Base-by-base conservation (phyloP, 2,888 invertebrate species). In the Drosophila seclusa region DNA sequence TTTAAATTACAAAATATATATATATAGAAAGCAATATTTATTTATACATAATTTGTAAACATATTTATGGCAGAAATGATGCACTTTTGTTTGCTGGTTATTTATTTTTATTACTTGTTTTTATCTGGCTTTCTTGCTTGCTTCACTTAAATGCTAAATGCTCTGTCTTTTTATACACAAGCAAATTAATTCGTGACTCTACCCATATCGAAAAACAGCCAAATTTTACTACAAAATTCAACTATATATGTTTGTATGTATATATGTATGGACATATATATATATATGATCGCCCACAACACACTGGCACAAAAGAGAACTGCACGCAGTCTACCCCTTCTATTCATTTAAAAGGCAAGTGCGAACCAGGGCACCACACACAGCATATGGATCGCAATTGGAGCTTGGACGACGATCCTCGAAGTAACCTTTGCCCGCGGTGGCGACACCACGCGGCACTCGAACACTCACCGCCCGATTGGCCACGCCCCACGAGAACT, bases 341-440 rank as follows among this genome's bases (percentile, higher is more conserved):
- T 81, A 89, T 60, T 89, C 90, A 31, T 92, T 89, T 52, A 92
- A 65, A 38, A 92, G 82, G 71, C 92, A 92, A 21, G 93, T 92
- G 54, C 96, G 96, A 13, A 96, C 94, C 24, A 96, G 92, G 29
- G 95, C 95, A 78, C 96, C 94, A 73, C 95, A 94, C 1, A 96
- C 96, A 8, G 94, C 92, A 90, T 95, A 97, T 0, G 96, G 96
- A 92, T 96, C 96, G 89, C 95, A 95, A 91, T 96, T 96, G 74
- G 96, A 95, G 68, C 96, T 94, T 2, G 96, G 96, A 82, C 97
- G 94, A 64, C 97, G 93, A 93, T 97, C 97, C 92, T 97, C 97
- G 59, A 97, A 93, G 91, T 96, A 97, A 0, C 97, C 97, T 83
- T 95, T 95, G 73, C 95, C 95, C 16, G 95, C 95, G 73, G 95